Evolutionary conservation across 2,888 invertebrate genomes (phyloP).

Genomic region (Abscondita cerata): DNA sequence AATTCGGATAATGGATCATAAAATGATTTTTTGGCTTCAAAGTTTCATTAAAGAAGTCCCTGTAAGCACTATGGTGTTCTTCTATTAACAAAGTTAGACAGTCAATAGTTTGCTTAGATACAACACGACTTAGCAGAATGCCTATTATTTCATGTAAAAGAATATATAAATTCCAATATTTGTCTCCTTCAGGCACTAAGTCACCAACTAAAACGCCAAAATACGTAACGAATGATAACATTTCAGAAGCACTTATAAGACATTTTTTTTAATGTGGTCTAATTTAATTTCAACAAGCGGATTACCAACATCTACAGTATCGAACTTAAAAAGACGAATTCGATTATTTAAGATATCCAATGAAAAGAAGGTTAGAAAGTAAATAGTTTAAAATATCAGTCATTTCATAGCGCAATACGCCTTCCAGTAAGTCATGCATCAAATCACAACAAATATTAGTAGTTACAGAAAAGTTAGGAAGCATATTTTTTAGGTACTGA

Average conservation of each 20-base stretch:
- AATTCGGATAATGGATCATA: background rate
- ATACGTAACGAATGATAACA: constrained; percentile 37
- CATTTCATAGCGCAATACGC: background rate
- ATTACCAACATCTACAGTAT: constrained; percentile 25
- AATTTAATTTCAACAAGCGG: constrained; percentile 30
- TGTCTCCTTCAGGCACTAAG: constrained; percentile 33
- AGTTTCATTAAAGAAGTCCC: background rate
- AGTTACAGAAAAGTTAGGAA: too few relatives aligned
- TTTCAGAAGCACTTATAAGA: constrained; percentile 37
- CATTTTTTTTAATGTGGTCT: constrained; percentile 34
- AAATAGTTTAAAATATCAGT: background rate
- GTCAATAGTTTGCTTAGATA: background rate
- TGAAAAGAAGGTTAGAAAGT: constrained; percentile 17
- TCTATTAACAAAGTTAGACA: background rate
- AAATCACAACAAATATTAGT: too few relatives aligned
- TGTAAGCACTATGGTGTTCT: constrained; percentile 2
- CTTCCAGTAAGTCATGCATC: background rate
- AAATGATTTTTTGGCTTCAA: constrained; percentile 6
- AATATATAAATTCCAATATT: constrained; percentile 38
- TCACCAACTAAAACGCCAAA: constrained; percentile 37
- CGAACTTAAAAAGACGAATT: constrained; percentile 33
- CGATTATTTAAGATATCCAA: constrained; percentile 33
- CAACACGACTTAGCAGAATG: constrained; percentile 21
- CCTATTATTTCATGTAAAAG: constrained; percentile 37
- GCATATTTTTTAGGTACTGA: too few relatives aligned